Evolutionary conservation across 2,888 invertebrate genomes (phyloP), one percentile per base, ranked within the genome.

Genomic region (Gerris lacustris): DNA sequence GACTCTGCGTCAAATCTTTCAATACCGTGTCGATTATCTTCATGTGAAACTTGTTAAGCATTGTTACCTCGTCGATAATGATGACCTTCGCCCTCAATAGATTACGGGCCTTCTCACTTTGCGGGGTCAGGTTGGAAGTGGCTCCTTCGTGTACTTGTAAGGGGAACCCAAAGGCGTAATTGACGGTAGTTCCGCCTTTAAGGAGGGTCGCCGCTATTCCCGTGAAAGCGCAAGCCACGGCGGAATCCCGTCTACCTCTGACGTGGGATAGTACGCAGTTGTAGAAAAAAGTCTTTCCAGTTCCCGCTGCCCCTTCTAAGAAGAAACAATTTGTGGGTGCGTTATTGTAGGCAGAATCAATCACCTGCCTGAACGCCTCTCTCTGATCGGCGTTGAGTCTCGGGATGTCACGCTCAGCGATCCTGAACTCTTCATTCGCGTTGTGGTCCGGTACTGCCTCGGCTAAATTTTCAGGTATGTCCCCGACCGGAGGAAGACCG

Each of bases 1-100:
- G 67, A 68, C 66, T 31, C 64, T 31, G 31, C 31, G n/a, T 63
- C 6, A 66, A 43, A 43, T 68, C 68, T 66, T 69, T 63, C 31
- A 71, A 15, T 9, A 44, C 17, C 2, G 31, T 68, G 31, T 66
- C 47, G 0, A 68, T 18, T 47, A 66, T 45, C 43, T 68, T 18
- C 63, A 69, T 62, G 67, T 15, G n/a, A 5, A n/a, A 66, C 15
- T 9, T 11, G 5, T 15, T 15, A 2, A 31, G 11, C 66, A 66
- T 66, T 5, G 66, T 11, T n/a, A 11, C 66, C 31, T 17, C 31
- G 66, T 66, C 66, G 11, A 66, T 66, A n/a, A 66, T 66, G 66
- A 62, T 15, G n/a, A 62, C 15, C n/a, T 62, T 62, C 62, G n/a
- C 62, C n/a, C n/a, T 62, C n/a, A 11, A 15, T 11, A 62, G 62